Conservation (phyloP, 2,113 vertebrate genomes). For the Actenoides hombroni region DNA sequence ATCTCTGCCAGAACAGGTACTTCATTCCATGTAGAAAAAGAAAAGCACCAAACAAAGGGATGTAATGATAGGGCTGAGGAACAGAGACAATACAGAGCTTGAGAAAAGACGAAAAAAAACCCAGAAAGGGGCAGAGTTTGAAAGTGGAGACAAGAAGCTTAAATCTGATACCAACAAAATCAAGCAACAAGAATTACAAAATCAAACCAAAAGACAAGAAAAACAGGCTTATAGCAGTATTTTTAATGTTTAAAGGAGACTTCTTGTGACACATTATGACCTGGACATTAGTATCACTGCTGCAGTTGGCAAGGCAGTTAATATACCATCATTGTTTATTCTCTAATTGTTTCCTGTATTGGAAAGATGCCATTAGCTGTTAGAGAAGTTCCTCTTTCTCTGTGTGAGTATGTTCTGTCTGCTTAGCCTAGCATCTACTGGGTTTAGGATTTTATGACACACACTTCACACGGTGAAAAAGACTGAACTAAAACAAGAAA, state of each 20-base stretch:
- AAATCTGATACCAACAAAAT: not conserved
- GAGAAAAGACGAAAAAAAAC: not conserved
- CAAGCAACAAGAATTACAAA: not conserved
- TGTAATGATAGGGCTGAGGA: not conserved
- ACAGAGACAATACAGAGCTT: not conserved
- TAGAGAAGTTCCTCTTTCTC: slow-evolving; percentile 38
- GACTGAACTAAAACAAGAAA: slow-evolving; percentile 38
- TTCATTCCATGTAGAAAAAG: not conserved
- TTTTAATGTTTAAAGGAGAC: slow-evolving; percentile 9
- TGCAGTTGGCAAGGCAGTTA: slow-evolving; percentile 46
- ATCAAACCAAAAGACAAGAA: slow-evolving; percentile 4
- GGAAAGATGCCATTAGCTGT: slow-evolving; percentile 28
- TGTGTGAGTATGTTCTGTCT: slow-evolving; percentile 18
- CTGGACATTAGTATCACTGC: slow-evolving; percentile 27
- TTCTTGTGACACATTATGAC: not conserved
- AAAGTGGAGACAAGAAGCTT: not conserved
- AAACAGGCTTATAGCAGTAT: not conserved
- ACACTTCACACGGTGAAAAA: slow-evolving; percentile 25
- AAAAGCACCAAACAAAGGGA: not conserved
- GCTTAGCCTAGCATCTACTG: slow-evolving; percentile 1
- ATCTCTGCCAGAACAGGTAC: not conserved
- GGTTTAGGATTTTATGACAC: slow-evolving; percentile 29
- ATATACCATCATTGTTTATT: slow-evolving; percentile 52
- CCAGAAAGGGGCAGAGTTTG: not conserved
- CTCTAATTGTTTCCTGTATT: slow-evolving; percentile 63